These are phyloP conservation scores for Iphiclides podalirius DNA, from an alignment of 2,888 invertebrate species.

Conservation along the genomic window DNA sequence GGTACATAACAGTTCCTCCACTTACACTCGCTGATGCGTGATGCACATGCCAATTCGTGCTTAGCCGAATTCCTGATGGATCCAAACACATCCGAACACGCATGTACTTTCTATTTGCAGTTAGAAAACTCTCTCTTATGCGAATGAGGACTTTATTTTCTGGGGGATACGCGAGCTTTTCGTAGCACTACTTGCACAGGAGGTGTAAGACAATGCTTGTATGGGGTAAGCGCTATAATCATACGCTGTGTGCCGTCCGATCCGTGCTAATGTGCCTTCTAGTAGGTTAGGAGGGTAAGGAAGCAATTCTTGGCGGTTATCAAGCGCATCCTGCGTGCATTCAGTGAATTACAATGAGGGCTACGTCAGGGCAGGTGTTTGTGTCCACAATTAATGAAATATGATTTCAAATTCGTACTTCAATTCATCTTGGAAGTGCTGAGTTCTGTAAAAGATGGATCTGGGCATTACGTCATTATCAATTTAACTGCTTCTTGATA, in stretches of 20 bases:
- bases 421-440: too few relatives aligned
- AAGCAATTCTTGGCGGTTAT: constrained; percentile 44
- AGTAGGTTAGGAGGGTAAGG: constrained; percentile 61
- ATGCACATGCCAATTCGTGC: constrained; percentile 34
- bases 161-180: neutral
- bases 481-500: too few relatives aligned
- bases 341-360: constrained; percentile 53
- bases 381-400: constrained; percentile 1
- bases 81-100: constrained; percentile 39
- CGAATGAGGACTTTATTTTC: constrained; percentile 3
- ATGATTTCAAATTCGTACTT: neutral
- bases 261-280: constrained; percentile 52
- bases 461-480: too few relatives aligned
- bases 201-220: constrained; percentile 36
- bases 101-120: constrained; percentile 42
- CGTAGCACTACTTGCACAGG: constrained; percentile 25
- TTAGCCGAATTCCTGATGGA: constrained; percentile 34
- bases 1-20: constrained; percentile 40
- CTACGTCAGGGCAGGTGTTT: constrained; percentile 28
- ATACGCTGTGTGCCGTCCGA: constrained; percentile 47
- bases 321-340: constrained; percentile 45
- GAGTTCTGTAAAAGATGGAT: too few relatives aligned
- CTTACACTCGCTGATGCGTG: constrained; percentile 37
- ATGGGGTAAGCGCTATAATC: constrained; percentile 36
- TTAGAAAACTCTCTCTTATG: neutral